Evolutionary conservation across 2,113 vertebrate genomes (phyloP).

Genomic region (Calidris pygmaea): DNA sequence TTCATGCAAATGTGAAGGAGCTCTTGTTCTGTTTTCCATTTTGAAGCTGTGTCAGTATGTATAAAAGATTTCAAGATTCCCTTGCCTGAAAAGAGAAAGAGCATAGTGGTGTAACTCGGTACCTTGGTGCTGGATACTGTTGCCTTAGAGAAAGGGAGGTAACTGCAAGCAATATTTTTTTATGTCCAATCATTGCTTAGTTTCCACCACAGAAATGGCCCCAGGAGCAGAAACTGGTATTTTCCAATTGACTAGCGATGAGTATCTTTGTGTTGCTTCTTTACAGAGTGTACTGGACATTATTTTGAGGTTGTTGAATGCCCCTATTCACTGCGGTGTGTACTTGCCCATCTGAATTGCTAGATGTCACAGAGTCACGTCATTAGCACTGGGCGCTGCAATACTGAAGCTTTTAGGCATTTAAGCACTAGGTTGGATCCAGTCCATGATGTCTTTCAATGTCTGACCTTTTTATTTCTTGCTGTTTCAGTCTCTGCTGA

Average conservation of each 20-base stretch:
- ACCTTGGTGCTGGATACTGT: background rate
- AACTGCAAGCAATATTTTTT: background rate
- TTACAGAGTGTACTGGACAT: background rate
- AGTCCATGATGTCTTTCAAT: background rate
- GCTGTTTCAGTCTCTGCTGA: background rate
- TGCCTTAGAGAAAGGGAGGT: background rate
- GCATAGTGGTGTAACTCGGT: background rate
- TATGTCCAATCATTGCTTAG: background rate
- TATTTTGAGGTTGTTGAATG: background rate
- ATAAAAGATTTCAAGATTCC: background rate
- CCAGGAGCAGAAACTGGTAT: background rate
- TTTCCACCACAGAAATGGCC: background rate
- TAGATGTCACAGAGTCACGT: background rate
- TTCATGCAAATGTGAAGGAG: background rate
- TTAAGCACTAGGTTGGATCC: background rate
- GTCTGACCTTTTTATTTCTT: conserved; percentile 17
- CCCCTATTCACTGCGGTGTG: background rate
- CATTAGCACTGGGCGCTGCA: background rate
- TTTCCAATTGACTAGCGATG: background rate
- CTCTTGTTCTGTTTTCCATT: background rate
- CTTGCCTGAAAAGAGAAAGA: background rate
- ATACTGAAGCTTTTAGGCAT: background rate
- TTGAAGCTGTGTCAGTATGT: background rate
- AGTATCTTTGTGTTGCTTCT: background rate
- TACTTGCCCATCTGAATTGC: background rate